Conservation (phyloP, 2,797 vertebrate species). For the Pelobates cultripes region DNA sequence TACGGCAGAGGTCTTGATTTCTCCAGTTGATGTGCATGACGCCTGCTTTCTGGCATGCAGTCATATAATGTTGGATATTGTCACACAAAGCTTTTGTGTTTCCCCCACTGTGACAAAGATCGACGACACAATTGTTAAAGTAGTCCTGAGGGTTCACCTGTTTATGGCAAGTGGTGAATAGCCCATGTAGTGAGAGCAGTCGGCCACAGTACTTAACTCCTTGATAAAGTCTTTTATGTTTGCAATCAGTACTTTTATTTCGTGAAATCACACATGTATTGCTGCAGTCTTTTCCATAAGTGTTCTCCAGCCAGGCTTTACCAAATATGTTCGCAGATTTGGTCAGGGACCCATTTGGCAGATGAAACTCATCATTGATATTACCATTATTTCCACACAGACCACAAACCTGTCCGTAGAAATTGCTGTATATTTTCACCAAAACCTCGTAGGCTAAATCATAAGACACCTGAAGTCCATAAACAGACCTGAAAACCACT, state of each 20-base stretch:
- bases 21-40: constrained; percentile 55
- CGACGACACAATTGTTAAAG: constrained; percentile 52
- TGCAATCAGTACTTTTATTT: neutral
- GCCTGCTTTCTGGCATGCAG: constrained; percentile 55
- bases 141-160: constrained; percentile 38
- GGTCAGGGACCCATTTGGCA: constrained; percentile 50
- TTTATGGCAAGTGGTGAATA: constrained; percentile 51
- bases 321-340: constrained; percentile 59
- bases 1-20: constrained; percentile 62
- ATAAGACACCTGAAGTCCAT: constrained; percentile 34
- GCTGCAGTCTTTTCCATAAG: neutral
- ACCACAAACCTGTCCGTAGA: constrained; percentile 10
- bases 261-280: neutral
- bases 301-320: constrained; percentile 63
- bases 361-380: constrained; percentile 3
- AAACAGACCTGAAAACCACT: neutral
- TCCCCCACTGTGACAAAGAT: constrained; percentile 39
- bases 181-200: constrained; percentile 17
- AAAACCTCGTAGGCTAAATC: constrained; percentile 13
- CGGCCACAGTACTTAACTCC: constrained; percentile 56
- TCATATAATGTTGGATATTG: constrained; percentile 42
- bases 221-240: constrained; percentile 26
- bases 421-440: constrained; percentile 9
- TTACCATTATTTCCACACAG: constrained; percentile 43
- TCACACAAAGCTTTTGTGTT: constrained; percentile 40